Evolutionary conservation across 2,113 vertebrate species (phyloP), one percentile per base, ranked within the genome.

Genomic region (Indri indri): DNA sequence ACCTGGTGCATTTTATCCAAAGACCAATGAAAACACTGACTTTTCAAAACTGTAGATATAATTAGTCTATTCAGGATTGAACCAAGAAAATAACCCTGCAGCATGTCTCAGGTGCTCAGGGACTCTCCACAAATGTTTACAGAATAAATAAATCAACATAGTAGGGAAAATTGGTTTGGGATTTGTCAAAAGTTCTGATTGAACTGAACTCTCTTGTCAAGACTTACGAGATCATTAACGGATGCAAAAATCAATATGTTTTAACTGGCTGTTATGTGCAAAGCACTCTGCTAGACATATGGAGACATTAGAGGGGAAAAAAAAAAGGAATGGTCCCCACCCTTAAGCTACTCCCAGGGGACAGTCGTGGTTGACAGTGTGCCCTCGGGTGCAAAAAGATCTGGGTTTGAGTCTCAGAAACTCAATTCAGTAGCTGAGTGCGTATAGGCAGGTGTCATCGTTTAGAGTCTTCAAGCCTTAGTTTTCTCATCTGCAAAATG

Each of bases 151-250:
- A 95, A 91, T 61, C 89, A 94, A 76, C 96, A 32, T 5, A 83
- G 61, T 22, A 81, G 54, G 93, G 96, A 76, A 94, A 96, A 97
- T 91, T 96, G 80, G 94, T 97, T 94, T 94, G 93, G 92, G 96
- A 96, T 91, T 97, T 97, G 68, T 97, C 96, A 96, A 93, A 97
- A 98, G 95, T 97, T 98, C 91, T 92, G 95, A 97, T 42, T 88
- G 88, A 97, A 97, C 90, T 94, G 86, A 95, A 97, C 81, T 95
- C 94, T 90, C 94, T 94, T 88, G 84, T 96, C 94, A 90, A 94
- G 96, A 96, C 88, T 94, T 95, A 92, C 84, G 88, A 95, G 96
- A 95, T 95, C 96, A 96, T 96, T 97, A 96, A 96, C 0, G 0
- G 85, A 96, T 82, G 80, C 71, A 63, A 92, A 96, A 92, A 94